Base-by-base conservation (phyloP, 2,888 invertebrate genomes). In the Aelia acuminata region DNA sequence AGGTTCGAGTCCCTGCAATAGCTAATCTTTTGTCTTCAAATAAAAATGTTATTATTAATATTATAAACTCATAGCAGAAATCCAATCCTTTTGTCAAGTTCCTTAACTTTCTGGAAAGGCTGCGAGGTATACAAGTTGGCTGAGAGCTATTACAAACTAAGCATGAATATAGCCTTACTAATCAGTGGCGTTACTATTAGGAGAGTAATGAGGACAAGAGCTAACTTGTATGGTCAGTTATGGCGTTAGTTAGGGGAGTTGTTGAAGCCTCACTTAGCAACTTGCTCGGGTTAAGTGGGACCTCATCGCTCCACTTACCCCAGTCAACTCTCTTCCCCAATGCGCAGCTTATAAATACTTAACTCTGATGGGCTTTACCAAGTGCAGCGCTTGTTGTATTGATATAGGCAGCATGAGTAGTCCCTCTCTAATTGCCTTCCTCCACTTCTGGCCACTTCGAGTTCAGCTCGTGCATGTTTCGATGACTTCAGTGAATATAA, bases 211-310 rank as follows among this genome's bases (percentile, higher is more conserved):
- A 70, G 18, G 15, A 35, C 22, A 35, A 20, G 63, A 35, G 63
- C 63, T 70, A 70, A 70, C 63, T 70, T 70, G 63, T 70, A 70
- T 70, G 63, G 63, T 70, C 63, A 57, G 57, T 57, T 57, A 57
- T 57, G 57, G 57, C 57, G 57, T 26, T 26, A 70, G 63, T 70
- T 70, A 31, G 31, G 0, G 7, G 63, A 70, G 63, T 70, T 70
- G 63, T 57, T 57, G 63, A 20, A 20, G 31, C 57, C 63, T 70
- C 63, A 70, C 63, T 70, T 70, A 70, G 31, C 63, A 70, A 70
- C 63, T 70, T 70, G 63, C 7, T 4, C 2, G 63, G 63, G 63
- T 70, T 70, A 70, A 70, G 63, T 70, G 63, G 63, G 18, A 35
- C 35, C 63, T 70, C 31, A 26, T 35, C 18, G 31, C 63, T 8